A percentile compares a stretch with the other conserved stretches of the same genome.
These are phyloP conservation scores for Drosophila neocordata DNA, from an alignment of 1,140 invertebrate species.

Conservation along the genomic window DNA sequence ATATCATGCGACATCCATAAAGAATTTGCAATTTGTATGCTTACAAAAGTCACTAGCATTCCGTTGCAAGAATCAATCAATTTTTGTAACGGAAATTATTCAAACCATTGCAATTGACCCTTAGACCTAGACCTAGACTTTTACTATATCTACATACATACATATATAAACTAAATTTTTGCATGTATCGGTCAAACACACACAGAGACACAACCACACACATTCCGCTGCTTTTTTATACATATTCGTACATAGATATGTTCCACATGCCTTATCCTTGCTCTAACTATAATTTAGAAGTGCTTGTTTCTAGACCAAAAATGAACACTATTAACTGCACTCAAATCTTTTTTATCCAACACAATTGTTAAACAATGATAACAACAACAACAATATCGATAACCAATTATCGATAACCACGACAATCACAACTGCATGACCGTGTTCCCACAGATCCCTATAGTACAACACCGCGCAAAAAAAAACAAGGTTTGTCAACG, in stretches of 20 bases:
- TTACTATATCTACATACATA: slow-evolving; percentile 34
- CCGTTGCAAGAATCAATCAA: slow-evolving; percentile 24
- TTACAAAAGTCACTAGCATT: slow-evolving; percentile 43
- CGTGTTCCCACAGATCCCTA: slow-evolving; percentile 74
- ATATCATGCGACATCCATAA: slow-evolving; percentile 66
- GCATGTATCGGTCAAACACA: slow-evolving; percentile 25
- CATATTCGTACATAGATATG: not conserved
- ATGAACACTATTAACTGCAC: slow-evolving; percentile 75
- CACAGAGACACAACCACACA: slow-evolving; percentile 29
- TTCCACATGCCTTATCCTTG: slow-evolving; percentile 1
- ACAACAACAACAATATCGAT: slow-evolving; percentile 20
- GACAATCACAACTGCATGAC: slow-evolving; percentile 41
- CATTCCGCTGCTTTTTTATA: slow-evolving; percentile 47
- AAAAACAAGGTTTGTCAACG: slow-evolving; percentile 76
- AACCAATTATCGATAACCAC: slow-evolving; percentile 54
- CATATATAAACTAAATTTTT: slow-evolving; percentile 18
- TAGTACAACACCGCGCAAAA: slow-evolving; percentile 81
- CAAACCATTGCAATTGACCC: slow-evolving; percentile 10
- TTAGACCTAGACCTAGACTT: slow-evolving; percentile 22
- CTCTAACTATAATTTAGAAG: slow-evolving; percentile 15
- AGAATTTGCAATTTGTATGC: slow-evolving; percentile 53
- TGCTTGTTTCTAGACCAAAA: slow-evolving; percentile 38
- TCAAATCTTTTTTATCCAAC: slow-evolving; percentile 67
- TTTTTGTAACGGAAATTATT: slow-evolving; percentile 13
- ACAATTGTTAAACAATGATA: slow-evolving; percentile 29